phyloP scores from a whole-genome alignment of 2,113 vertebrate genomes.

The Stigmatopora argus region DNA sequence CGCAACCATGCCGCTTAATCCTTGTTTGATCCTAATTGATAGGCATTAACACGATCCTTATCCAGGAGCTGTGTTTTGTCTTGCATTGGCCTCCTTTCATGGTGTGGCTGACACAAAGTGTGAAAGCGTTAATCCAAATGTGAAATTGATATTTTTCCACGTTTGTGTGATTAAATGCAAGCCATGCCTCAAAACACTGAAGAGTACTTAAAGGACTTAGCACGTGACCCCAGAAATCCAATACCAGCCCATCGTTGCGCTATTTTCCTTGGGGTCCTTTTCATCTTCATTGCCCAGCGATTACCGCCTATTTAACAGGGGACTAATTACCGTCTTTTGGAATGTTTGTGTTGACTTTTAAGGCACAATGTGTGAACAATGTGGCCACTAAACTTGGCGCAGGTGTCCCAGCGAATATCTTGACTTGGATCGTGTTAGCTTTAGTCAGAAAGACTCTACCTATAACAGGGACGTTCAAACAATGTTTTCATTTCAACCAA shows the following conservation, averaged over 20 bases:
- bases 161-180: constrained; percentile 60
- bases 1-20: constrained; percentile 69
- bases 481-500: neutral
- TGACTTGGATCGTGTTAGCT: neutral
- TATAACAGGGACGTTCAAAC: too few species aligned
- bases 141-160: constrained; percentile 71
- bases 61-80: constrained; percentile 69
- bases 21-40: constrained; percentile 75
- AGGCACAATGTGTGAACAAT: constrained; percentile 3
- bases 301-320: constrained; percentile 42
- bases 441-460: neutral
- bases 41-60: constrained; percentile 70
- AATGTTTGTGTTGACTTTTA: constrained; percentile 35
- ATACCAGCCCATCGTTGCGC: constrained; percentile 51
- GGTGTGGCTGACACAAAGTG: constrained; percentile 69
- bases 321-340: constrained; percentile 58
- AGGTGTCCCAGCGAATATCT: constrained; percentile 1
- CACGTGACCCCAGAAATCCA: constrained; percentile 57
- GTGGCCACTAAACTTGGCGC: constrained; percentile 3
- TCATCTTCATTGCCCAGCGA: constrained; percentile 47
- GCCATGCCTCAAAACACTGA: constrained; percentile 49
- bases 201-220: constrained; percentile 62
- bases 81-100: constrained; percentile 57
- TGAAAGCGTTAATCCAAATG: constrained; percentile 71
- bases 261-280: constrained; percentile 54